Percentiles rank a stretch among this genome's conserved stretches.
These are phyloP conservation scores for Frieseomelitta varia DNA, from an alignment of 1,140 invertebrate species.

Conservation along the genomic window DNA sequence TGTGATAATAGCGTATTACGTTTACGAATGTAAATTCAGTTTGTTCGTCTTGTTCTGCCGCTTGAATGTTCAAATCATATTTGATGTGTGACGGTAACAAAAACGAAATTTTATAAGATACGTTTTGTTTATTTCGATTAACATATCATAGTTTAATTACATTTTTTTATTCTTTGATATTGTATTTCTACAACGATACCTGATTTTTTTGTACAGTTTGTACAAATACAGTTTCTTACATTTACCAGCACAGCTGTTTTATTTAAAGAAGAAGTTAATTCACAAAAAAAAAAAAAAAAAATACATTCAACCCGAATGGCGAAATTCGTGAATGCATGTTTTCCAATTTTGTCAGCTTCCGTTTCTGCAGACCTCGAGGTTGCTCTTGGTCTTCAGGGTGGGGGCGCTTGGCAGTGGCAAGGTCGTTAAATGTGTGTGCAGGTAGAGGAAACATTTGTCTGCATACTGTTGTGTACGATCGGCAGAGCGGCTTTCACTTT, in stretches of 20 bases:
- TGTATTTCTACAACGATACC: conserved; percentile 41
- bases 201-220: conserved; percentile 44
- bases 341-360: conserved; percentile 57
- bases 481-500: conserved; percentile 73
- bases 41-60: not conserved
- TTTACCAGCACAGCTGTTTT: not conserved
- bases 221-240: conserved; percentile 50
- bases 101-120: not conserved
- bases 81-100: not conserved
- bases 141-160: conserved; percentile 31
- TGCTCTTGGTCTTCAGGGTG: conserved; percentile 28
- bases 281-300: not conserved
- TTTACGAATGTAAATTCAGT: not conserved
- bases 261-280: not conserved
- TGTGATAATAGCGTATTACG: conserved; percentile 33
- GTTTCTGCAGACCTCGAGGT: conserved; percentile 23
- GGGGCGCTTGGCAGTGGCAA: conserved; percentile 52
- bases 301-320: no score
- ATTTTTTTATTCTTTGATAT: conserved; percentile 28
- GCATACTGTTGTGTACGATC: conserved; percentile 49
- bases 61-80: not conserved
- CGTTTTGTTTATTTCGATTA: not conserved
- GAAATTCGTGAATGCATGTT: not conserved
- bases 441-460: conserved; percentile 49
- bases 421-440: conserved; percentile 51